Conservation (phyloP, 2,797 vertebrate species). For the Oceanodroma leucorhoa region DNA sequence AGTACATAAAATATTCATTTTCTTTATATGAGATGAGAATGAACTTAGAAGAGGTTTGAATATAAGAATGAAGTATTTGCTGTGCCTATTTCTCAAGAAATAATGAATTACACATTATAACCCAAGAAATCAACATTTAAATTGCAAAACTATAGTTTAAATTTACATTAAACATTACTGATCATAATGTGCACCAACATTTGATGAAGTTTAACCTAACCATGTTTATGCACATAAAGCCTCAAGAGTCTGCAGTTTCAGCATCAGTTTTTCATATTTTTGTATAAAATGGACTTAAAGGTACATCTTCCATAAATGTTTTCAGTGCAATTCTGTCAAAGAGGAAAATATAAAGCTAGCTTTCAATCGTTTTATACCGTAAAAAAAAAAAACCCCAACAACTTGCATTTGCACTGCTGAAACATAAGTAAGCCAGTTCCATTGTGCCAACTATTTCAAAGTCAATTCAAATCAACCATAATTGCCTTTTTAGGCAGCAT, state of each 20-base stretch:
- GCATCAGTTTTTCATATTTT: constrained; percentile 59
- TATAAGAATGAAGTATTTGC: constrained; percentile 64
- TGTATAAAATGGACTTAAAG: constrained; percentile 77
- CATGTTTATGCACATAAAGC: constrained; percentile 74
- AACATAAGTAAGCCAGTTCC: constrained; percentile 44
- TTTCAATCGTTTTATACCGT: constrained; percentile 61
- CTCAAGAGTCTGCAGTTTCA: constrained; percentile 65
- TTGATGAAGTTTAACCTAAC: constrained; percentile 60
- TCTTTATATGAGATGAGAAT: constrained; percentile 63
- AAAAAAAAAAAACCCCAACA: constrained; percentile 44
- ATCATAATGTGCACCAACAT: constrained; percentile 64
- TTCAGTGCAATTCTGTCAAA: constrained; percentile 73
- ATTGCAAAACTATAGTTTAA: constrained; percentile 68
- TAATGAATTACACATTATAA: constrained; percentile 69
- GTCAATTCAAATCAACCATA: constrained; percentile 26
- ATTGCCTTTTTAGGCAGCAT: constrained; percentile 18
- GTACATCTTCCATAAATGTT: constrained; percentile 73
- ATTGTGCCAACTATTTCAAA: constrained; percentile 27
- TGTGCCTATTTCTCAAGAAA: constrained; percentile 72
- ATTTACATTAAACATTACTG: constrained; percentile 65
- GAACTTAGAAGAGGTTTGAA: constrained; percentile 59
- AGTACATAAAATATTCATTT: constrained; percentile 74
- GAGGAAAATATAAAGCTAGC: constrained; percentile 76
- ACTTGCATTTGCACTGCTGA: constrained; percentile 67
- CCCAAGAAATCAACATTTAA: constrained; percentile 67